Evolutionary conservation across 2,888 invertebrate genomes (phyloP).

Genomic region (Nomada fabriciana): DNA sequence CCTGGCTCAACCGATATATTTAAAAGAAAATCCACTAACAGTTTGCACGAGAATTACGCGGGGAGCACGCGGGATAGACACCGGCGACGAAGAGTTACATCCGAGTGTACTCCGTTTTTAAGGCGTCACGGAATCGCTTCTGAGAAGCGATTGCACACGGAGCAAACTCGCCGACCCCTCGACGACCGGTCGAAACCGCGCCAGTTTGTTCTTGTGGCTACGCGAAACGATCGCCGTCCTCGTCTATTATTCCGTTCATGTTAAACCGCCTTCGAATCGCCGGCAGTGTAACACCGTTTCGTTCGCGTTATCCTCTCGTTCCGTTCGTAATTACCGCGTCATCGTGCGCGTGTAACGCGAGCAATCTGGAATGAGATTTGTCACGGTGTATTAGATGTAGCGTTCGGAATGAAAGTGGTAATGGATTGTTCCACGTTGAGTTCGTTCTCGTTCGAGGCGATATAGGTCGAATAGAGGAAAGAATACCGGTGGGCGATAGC

Average conservation of each 20-base stretch:
- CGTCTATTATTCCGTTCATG: background rate
- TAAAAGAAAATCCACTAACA: slow-evolving; percentile 30
- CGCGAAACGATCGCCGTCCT: slow-evolving; percentile 12
- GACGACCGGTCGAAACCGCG: slow-evolving; percentile 16
- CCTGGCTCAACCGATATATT: slow-evolving; percentile 5
- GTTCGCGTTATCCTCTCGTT: slow-evolving; percentile 8
- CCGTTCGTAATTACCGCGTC: background rate
- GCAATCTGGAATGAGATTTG: background rate
- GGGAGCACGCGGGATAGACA: background rate
- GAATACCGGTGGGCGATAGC: slow-evolving; percentile 41
- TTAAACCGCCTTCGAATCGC: slow-evolving; percentile 8
- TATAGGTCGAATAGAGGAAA: slow-evolving; percentile 2
- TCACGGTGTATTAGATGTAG: background rate
- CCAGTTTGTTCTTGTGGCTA: slow-evolving; percentile 14
- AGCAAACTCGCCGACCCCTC: background rate
- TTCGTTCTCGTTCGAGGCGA: background rate
- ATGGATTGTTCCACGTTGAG: no score
- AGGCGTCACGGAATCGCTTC: slow-evolving; percentile 18
- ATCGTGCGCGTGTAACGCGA: slow-evolving; percentile 1
- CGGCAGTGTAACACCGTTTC: background rate
- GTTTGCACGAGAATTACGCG: slow-evolving; percentile 30
- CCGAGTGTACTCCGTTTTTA: slow-evolving; percentile 9
- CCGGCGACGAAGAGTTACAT: background rate
- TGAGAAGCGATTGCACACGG: slow-evolving; percentile 11
- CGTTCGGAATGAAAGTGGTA: background rate